Conservation (phyloP, 2,797 vertebrate genomes). For the Brachyrhaphis roseni region DNA sequence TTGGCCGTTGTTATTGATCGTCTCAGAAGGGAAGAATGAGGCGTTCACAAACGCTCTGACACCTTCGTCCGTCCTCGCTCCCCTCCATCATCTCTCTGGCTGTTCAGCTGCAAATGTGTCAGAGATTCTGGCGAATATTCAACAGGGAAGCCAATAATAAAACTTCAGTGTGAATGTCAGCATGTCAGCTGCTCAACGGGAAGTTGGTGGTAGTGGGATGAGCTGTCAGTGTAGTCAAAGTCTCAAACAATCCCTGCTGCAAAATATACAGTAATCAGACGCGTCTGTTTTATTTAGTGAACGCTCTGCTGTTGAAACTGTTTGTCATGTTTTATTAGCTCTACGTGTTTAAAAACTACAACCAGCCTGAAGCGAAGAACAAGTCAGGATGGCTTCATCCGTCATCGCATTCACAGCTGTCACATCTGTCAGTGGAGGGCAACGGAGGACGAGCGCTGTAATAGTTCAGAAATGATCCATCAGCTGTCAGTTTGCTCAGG, state of each 20-base stretch:
- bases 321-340: slow-evolving; percentile 42
- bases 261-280: slow-evolving; percentile 31
- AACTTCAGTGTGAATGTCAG: slow-evolving; percentile 30
- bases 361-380: slow-evolving; percentile 35
- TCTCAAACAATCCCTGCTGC: slow-evolving; percentile 2
- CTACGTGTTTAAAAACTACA: slow-evolving; percentile 35
- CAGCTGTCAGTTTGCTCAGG: slow-evolving; percentile 29
- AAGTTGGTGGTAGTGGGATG: slow-evolving; percentile 28
- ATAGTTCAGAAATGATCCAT: slow-evolving; percentile 26
- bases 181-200: slow-evolving; percentile 39
- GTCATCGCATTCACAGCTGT: slow-evolving; percentile 40
- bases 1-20: background rate
- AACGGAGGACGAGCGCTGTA: slow-evolving; percentile 13
- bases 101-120: slow-evolving; percentile 39
- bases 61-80: slow-evolving; percentile 16
- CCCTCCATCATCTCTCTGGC: slow-evolving; percentile 20
- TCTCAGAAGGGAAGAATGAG: slow-evolving; percentile 9
- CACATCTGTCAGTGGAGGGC: slow-evolving; percentile 48
- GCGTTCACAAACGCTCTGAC: slow-evolving; percentile 18
- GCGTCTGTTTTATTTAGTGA: slow-evolving; percentile 18
- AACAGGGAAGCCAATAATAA: slow-evolving; percentile 24
- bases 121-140: slow-evolving; percentile 24
- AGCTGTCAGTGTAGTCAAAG: background rate
- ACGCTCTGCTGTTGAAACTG: slow-evolving; percentile 16
- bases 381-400: slow-evolving; percentile 34